Conservation (phyloP, 2,113 vertebrate species). For the Camelus dromedarius region DNA sequence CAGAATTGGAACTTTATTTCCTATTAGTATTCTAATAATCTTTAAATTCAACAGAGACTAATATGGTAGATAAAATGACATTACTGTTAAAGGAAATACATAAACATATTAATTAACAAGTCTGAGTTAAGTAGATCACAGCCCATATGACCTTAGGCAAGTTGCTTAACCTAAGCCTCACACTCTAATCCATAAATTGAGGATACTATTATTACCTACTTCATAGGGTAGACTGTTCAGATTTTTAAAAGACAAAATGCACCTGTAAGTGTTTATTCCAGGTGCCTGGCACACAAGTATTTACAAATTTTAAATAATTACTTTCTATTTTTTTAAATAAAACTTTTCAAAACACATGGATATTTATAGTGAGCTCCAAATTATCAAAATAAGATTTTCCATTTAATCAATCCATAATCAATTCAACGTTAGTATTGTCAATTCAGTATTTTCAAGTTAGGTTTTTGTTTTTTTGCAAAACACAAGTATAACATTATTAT, state of each 20-base stretch:
- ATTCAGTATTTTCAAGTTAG: conserved; percentile 7
- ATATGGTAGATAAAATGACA: conserved; percentile 1
- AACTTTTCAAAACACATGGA: conserved; percentile 4
- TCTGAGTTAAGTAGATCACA: neutral
- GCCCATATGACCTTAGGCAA: neutral
- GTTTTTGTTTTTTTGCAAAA: conserved; percentile 18
- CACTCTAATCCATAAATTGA: neutral
- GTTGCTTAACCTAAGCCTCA: neutral
- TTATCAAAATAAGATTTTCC: conserved; percentile 25
- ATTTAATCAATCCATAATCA: conserved; percentile 4
- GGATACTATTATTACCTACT: neutral
- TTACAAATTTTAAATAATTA: neutral
- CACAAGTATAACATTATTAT: neutral
- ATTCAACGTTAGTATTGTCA: neutral
- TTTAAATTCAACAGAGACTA: conserved; percentile 53
- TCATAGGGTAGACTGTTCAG: neutral
- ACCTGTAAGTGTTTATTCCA: neutral
- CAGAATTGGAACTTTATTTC: conserved; percentile 31
- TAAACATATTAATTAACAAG: conserved; percentile 52
- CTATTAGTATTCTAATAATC: conserved; percentile 24
- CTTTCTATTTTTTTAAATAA: conserved; percentile 5
- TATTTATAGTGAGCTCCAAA: neutral
- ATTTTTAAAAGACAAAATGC: conserved; percentile 28
- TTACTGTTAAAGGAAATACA: conserved; percentile 11
- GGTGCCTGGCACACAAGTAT: neutral